Conservation (phyloP, 2,888 invertebrate species). For the Diaphora mendica region DNA sequence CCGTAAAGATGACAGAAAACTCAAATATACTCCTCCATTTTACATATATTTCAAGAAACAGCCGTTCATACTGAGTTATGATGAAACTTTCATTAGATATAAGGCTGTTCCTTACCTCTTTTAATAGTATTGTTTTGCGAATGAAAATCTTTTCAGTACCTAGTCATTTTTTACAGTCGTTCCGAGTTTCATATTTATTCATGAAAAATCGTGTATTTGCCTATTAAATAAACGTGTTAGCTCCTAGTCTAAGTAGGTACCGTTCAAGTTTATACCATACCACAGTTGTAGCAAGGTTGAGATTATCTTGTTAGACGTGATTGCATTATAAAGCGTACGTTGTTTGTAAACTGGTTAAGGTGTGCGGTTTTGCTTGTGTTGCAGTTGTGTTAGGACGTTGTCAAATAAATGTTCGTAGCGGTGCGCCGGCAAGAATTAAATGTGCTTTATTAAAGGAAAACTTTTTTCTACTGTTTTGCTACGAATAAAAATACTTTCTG, state of each 20-base stretch:
- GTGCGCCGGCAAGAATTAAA: no score
- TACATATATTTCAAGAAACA: not conserved
- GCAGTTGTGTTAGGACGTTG: conserved; percentile 14
- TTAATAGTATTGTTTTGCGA: not conserved
- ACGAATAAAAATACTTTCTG: not conserved
- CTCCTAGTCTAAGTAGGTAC: conserved; percentile 3
- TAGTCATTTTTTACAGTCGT: not conserved
- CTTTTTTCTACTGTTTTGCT: not conserved
- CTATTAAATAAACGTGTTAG: not conserved
- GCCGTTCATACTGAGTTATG: not conserved
- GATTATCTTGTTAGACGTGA: conserved; percentile 8
- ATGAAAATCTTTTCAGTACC: not conserved
- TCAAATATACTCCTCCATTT: no score
- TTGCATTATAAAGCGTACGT: conserved; percentile 15
- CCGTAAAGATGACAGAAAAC: no score
- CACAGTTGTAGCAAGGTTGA: not conserved
- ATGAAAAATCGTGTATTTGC: not conserved
- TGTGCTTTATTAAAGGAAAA: not conserved
- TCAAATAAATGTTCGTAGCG: not conserved
- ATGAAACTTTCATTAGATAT: not conserved
- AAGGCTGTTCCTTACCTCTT: not conserved
- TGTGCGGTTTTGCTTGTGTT: conserved; percentile 31
- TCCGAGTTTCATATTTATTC: not conserved
- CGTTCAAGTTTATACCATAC: not conserved
- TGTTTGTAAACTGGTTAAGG: conserved; percentile 41